Evolutionary conservation across 2,888 invertebrate species (phyloP), one percentile per base, ranked within the genome.

Genomic region (Tanypteryx hageni): DNA sequence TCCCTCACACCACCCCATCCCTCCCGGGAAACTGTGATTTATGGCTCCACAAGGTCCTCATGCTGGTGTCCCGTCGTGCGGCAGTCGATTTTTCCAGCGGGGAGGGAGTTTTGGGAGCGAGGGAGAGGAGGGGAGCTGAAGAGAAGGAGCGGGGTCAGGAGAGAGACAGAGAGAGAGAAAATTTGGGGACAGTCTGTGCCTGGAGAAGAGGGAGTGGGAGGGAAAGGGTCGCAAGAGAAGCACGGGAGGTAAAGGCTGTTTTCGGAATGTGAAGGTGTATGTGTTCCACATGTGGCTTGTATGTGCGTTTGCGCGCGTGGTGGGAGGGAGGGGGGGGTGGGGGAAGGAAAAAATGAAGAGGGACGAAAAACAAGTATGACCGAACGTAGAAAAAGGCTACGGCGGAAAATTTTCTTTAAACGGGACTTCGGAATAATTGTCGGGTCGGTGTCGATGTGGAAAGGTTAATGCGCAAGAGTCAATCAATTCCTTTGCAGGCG

Each of bases 31-130:
- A 59, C 61, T n/a, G 61, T 61, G 64, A 64, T 89, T 89, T 64
- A 64, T 61, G 89, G 59, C 56, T 64, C 64, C 89, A 89, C 89
- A 89, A 89, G 89, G 89, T 89, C 89, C 89, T 89, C 89, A 68
- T 89, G 89, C 89, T 56, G 89, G 89, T 68, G 89, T 89, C 89
- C 89, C 64, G 68, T 68, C 61, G 89, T 10, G 89, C 89, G 64
- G 68, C 64, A 89, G 89, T 89, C 89, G 89, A 89, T 89, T 89
- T 89, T 89, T 89, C 89, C 64, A 31, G 89, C 31, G 89, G 89
- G 86, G 16, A 58, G 22, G 85, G 58, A 59, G 31, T 86, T 86
- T 86, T 27, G 86, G 86, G 31, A 16, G 7, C 13, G 58, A n/a
- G 58, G 58, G 61, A 31, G 10, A 16, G 86, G n/a, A 27, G 27